Evolutionary conservation across 2,113 vertebrate species (phyloP), one percentile per base, ranked within the genome.

Genomic region (Cottus gobio): DNA sequence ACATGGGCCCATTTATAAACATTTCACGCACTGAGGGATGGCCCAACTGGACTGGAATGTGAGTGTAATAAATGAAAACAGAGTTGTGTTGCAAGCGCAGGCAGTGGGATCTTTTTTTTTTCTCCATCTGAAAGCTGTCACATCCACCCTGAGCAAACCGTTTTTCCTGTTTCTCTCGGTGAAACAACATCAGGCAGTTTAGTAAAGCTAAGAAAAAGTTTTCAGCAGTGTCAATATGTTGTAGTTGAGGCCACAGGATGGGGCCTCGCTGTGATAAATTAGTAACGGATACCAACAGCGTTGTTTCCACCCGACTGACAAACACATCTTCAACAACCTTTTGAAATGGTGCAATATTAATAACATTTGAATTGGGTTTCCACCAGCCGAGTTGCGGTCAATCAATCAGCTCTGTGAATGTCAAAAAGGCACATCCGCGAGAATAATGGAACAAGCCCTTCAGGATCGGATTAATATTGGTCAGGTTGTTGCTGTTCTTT

Each of bases 1-100:
- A 87, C 75, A 79, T 42, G 74, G 62, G 74, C 44, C 64, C 75
- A 82, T 90, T 84, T 89, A 80, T 79, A 75, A 71, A 84, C 80
- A 80, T 72, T 75, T 84, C 58, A 80, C 48, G 65, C 2, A 18
- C 62, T 65, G 78, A 77, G 16, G 16, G 24, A 78, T 15, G 52
- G 61, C 65, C 78, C 78, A 76, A 58, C 61, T 62, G 71, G 80
- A 80, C 60, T 73, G 73, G 42, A 77, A 62, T 71, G 39, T 57
- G 54, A 77, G 70, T 57, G 57, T 54, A 58, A 87, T 76, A 82
- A 85, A 89, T 80, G 50, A 68, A 90, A 84, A 82, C 1, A 60
- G 79, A 77, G 65, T 31, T 80, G 64, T 80, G 57, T 82, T 70
- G 75, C 70, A 66, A 84, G 48, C 83, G 54, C 72, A 61, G 67